A percentile compares a stretch with the other conserved stretches of the same genome.
Conservation (phyloP, 2,888 invertebrate genomes). For the Limnephilus rhombicus region DNA sequence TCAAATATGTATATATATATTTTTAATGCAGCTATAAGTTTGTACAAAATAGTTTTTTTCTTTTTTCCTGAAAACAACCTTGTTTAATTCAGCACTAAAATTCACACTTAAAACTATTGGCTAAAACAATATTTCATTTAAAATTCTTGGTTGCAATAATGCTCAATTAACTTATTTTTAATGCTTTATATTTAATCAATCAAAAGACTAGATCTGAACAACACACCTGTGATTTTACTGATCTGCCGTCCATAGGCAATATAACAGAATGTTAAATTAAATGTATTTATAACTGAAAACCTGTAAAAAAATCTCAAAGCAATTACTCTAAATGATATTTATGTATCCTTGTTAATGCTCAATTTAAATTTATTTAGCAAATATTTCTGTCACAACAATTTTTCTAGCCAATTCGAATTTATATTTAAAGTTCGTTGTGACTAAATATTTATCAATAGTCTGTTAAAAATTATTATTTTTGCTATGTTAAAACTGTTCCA, state of each 20-base stretch:
- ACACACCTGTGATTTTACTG: slow-evolving; percentile 5
- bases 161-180: neutral
- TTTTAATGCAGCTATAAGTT: neutral
- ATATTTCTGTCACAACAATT: neutral
- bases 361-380: neutral
- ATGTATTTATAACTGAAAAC: neutral
- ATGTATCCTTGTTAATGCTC: neutral
- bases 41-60: neutral
- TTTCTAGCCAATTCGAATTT: neutral
- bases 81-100: neutral
- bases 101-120: neutral
- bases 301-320: neutral
- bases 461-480: too few species aligned
- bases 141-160: neutral
- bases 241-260: neutral
- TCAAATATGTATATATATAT: neutral
- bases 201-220: neutral
- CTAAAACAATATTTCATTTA: neutral
- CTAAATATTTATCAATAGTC: too few species aligned
- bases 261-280: neutral
- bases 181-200: neutral
- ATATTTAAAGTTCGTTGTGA: too few species aligned
- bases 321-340: neutral
- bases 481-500: too few species aligned
- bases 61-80: neutral